Evolutionary conservation across 2,888 invertebrate species (phyloP).

Genomic region (Boloria selene): DNA sequence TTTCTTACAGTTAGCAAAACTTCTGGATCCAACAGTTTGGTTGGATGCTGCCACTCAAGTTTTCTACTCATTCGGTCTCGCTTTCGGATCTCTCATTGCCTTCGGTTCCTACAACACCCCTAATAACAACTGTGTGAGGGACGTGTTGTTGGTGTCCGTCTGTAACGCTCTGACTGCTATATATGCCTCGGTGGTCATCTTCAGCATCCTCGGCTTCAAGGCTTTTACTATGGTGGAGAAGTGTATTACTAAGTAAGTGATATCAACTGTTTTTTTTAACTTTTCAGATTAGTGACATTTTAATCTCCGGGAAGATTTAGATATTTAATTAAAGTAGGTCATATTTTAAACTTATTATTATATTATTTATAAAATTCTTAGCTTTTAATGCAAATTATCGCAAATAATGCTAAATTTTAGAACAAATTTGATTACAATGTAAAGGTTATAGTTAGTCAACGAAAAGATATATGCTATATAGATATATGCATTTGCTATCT

Average conservation of each 20-base stretch:
- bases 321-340: too few species aligned
- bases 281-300: background rate
- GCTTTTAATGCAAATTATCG: too few species aligned
- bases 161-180: slow-evolving; percentile 97
- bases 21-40: slow-evolving; percentile 95
- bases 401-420: too few species aligned
- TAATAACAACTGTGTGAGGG: slow-evolving; percentile 96
- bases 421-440: too few species aligned
- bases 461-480: too few species aligned
- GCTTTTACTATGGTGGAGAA: slow-evolving; percentile 94
- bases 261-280: background rate
- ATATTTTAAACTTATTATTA: too few species aligned
- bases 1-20: slow-evolving; percentile 87
- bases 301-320: background rate
- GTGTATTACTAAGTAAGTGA: slow-evolving; percentile 84
- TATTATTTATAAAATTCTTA: too few species aligned
- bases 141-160: slow-evolving; percentile 94
- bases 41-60: slow-evolving; percentile 98
- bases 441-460: too few species aligned
- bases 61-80: slow-evolving; percentile 97
- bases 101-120: slow-evolving; percentile 98
- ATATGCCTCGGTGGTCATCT: slow-evolving; percentile 97
- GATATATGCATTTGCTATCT: too few species aligned
- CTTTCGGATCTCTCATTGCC: slow-evolving; percentile 97
- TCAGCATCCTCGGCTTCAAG: slow-evolving; percentile 97